Conservation (phyloP, 2,113 vertebrate genomes). For the Phycodurus eques region DNA sequence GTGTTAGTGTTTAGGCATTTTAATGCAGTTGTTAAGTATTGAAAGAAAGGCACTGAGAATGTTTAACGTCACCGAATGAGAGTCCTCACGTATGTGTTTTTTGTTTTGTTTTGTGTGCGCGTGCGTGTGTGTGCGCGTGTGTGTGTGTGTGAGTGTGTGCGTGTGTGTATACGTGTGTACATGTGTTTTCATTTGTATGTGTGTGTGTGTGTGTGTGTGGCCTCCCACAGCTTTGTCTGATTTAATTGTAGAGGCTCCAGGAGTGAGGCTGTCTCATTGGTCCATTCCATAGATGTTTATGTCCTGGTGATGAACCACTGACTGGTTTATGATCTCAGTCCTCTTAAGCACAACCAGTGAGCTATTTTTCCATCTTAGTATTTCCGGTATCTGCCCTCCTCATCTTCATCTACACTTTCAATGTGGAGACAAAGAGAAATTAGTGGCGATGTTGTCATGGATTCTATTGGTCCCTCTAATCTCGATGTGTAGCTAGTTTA, state of each 20-base stretch:
- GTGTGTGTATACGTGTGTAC: slow-evolving; percentile 3
- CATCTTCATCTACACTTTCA: not conserved
- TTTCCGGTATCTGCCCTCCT: not conserved
- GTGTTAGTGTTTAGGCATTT: too few species aligned
- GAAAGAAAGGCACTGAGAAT: not conserved
- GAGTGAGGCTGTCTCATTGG: slow-evolving; percentile 40
- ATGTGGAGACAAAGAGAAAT: not conserved
- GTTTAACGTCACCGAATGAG: not conserved
- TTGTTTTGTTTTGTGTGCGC: slow-evolving; percentile 14
- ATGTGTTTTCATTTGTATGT: not conserved
- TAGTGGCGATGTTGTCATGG: not conserved
- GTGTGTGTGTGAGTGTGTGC: slow-evolving; percentile 32
- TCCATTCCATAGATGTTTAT: slow-evolving; percentile 25
- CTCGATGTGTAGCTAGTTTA: slow-evolving; percentile 19
- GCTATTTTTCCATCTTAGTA: not conserved
- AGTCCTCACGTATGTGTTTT: not conserved
- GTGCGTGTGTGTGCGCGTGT: slow-evolving; percentile 17
- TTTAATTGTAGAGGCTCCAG: slow-evolving; percentile 54
- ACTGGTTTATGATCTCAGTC: slow-evolving; percentile 8
- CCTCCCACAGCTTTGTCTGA: slow-evolving; percentile 41
- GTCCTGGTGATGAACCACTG: slow-evolving; percentile 8
- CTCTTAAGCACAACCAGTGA: slow-evolving; percentile 2
- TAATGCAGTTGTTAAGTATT: too few species aligned
- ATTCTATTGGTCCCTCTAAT: not conserved
- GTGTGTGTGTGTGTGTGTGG: slow-evolving; percentile 38